Base-by-base conservation (phyloP, 2,888 invertebrate species). In the Apodemia mormo region DNA sequence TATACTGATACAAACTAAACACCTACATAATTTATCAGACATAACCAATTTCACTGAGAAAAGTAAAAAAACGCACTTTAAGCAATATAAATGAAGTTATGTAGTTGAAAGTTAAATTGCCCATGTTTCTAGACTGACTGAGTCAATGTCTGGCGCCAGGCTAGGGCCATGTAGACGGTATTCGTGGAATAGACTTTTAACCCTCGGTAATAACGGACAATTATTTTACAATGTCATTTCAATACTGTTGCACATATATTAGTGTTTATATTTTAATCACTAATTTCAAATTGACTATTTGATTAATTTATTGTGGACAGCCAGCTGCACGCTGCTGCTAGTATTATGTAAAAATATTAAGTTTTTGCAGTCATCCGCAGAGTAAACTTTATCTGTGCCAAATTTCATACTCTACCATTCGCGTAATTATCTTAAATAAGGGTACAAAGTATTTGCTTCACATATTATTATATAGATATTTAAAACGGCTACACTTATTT, bases 101-200 rank as follows among this genome's bases (percentile, higher is more conserved):
- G 74, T 72, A 74, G 76, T 74, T 73, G 71, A 76, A 77, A 79
- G 77, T 79, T 80, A 80, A 83, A 85, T 83, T 80, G 79, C 78
- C 76, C 74, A 72, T 73, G 68, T 74, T 76, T 80, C 78, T 77
- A 82, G 82, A 83, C 82, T 49, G 14, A 49, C 49, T 76, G 88
- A 87, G 81, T 86, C 85, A 85, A 82, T 78, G 84, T 81, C 82
- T 84, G 86, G 88, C 86, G 87, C 85, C 87, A 71, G 71, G 74
- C 75, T 49, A 14, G 75, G 71, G 74, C 68, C 68, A 71, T 77
- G 76, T 79, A 86, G 86, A 89, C 88, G 74, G 78, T 80, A 82
- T 91, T 89, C 91, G 82, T 79, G 83, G 90, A 90, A 90, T 82
- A 72, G 75, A 77, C 79, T 80, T 81, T 80, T 78, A 77, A 77